Evolutionary conservation across 2,888 invertebrate genomes (phyloP), one percentile per base, ranked within the genome.

Genomic region (Agrochola macilenta): DNA sequence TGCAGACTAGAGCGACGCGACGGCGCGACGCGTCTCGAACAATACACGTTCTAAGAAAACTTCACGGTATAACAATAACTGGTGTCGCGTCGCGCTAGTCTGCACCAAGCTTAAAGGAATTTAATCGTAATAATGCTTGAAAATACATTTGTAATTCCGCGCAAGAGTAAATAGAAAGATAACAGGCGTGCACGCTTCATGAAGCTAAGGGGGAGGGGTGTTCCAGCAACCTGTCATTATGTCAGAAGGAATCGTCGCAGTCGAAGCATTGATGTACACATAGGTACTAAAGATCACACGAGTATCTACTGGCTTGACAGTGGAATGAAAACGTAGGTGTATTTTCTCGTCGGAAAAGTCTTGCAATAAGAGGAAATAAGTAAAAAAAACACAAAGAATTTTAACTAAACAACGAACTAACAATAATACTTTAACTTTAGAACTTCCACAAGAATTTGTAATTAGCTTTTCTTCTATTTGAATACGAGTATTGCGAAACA

Each of bases 161-260:
- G 14, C 35, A 26, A 26, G 17, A 66, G 52, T 60, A 14, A 74
- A 81, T 35, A 52, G 57, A 58, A 68, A 52, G 9, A 43, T 78
- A 52, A 64, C 23, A 23, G 39, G 35, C 61, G 66, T n/a, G 57
- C 23, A 43, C 20, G 26, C 14, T 14, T 26, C 14, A 17, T 35
- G 43, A 12, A 61, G 9, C 8, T 43, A 46, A 60, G 17, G 26
- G 1, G n/a, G 58, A 11, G 1, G 30, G n/a, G 17, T n/a, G 0
- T 4, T 9, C n/a, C 30, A 23, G 43, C 12, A 52, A 11, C 35
- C 69, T 79, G 76, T 65, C 82, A 76, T 80, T 76, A n/a, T 58
- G 64, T 35, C 26, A 58, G 39, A 60, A 58, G 74, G 65, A 23
- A 74, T 58, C 26, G 52, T 54, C 46, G 35, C 23, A 60, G n/a